Evolutionary conservation across 1,140 invertebrate species (phyloP), one percentile per base, ranked within the genome.

Genomic region (Lineus longissimus): DNA sequence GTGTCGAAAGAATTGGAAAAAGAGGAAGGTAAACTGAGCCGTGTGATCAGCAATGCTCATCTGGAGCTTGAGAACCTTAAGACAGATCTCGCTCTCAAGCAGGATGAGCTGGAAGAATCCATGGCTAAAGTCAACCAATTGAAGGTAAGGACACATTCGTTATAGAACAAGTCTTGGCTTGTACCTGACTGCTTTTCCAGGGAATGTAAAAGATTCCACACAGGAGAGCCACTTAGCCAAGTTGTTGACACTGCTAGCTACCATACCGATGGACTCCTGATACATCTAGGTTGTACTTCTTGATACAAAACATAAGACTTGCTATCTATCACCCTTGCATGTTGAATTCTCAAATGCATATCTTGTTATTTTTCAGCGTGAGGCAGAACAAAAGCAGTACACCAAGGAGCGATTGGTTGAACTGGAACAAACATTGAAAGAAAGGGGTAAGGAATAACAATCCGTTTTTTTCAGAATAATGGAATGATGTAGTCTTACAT

Each of bases 1-100:
- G 63, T 75, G 1, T 71, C 69, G 56, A 71, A 73, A 55, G 74
- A 77, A 27, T 64, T 74, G 7, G 74, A 77, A 55, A 72, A 70
- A 55, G 75, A 77, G 61, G 75, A 77, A 56, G 69, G 59, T 40
- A 73, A 70, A 64, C 59, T 77, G 9, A 72, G 71, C 40, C 70
- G 70, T 67, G 76, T 77, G 68, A 68, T 79, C 54, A 70, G 65
- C 64, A 76, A 69, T 25, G 74, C 74, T 65, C 75, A 75, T 59
- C 62, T 69, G 41, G 73, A 76, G 63, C 63, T 79, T 61, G 72
- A 74, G 22, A 65, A 68, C 43, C 70, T 79, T 19, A 62, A 69
- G 36, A 61, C 61, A 54, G 77, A 79, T 31, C 69, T 77, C 15
- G 65, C 69, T 36, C 58, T 30, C 22, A 78, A 76, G 64, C 69